These are phyloP conservation scores for Euplagia quadripunctaria DNA, from an alignment of 2,888 invertebrate species.

Conservation along the genomic window DNA sequence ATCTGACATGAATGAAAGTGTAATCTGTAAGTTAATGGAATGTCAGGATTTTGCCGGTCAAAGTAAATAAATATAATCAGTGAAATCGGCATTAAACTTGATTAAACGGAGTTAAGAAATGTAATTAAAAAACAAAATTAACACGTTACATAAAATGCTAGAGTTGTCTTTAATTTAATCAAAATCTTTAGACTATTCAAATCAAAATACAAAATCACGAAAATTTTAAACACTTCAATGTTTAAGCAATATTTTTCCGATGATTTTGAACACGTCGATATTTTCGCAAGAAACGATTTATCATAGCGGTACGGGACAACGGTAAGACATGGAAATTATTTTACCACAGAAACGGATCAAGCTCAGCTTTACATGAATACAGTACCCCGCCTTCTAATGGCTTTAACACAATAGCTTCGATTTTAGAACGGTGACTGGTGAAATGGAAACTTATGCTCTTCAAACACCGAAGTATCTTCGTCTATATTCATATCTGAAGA, in stretches of 20 bases:
- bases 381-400: slow-evolving; percentile 32
- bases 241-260: slow-evolving; percentile 15
- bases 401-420: slow-evolving; percentile 49
- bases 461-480: not conserved
- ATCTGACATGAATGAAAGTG: too few relatives aligned
- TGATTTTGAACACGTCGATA: slow-evolving; percentile 38
- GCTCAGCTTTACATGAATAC: slow-evolving; percentile 57
- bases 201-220: too few relatives aligned
- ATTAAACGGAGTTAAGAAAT: too few relatives aligned
- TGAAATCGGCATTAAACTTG: too few relatives aligned
- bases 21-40: too few relatives aligned
- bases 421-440: slow-evolving; percentile 2
- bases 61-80: too few relatives aligned
- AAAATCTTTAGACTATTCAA: too few relatives aligned
- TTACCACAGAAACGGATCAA: slow-evolving; percentile 61
- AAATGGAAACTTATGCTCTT: not conserved
- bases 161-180: too few relatives aligned
- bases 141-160: too few relatives aligned
- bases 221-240: too few relatives aligned
- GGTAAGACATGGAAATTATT: slow-evolving; percentile 63
- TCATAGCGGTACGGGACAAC: slow-evolving; percentile 34
- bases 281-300: slow-evolving; percentile 44
- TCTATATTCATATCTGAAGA: not conserved
- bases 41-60: too few relatives aligned
- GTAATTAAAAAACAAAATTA: too few relatives aligned